phyloP scores from a whole-genome alignment of 2,113 vertebrate species.

The Felis chaus region DNA sequence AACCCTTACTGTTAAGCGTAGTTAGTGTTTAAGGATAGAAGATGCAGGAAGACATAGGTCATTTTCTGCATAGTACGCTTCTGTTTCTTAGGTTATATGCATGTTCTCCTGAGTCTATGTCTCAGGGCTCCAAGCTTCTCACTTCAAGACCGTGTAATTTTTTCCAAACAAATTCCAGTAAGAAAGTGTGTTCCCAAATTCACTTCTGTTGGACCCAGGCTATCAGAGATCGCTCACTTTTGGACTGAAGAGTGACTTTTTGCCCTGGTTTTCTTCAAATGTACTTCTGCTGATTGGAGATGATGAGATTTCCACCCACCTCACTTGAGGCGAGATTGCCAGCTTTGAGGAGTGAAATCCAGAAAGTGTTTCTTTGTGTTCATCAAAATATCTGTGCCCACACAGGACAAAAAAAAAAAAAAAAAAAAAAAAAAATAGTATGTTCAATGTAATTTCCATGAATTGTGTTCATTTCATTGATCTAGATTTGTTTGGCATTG shows the following conservation, averaged over 20 bases:
- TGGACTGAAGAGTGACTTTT: neutral
- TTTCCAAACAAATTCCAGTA: neutral
- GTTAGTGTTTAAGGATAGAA: neutral
- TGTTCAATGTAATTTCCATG: slow-evolving; percentile 22
- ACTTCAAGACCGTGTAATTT: neutral
- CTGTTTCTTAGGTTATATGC: neutral
- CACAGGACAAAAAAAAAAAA: neutral
- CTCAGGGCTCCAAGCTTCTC: slow-evolving; percentile 13
- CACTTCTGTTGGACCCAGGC: neutral
- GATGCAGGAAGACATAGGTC: neutral
- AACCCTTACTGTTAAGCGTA: neutral
- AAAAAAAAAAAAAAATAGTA: neutral
- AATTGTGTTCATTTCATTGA: slow-evolving; percentile 67
- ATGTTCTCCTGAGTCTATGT: neutral
- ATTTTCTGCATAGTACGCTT: neutral
- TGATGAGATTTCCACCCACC: neutral
- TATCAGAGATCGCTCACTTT: slow-evolving; percentile 37
- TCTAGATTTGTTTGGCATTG: slow-evolving; percentile 69
- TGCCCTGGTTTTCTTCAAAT: slow-evolving; percentile 36
- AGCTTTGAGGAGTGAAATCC: slow-evolving; percentile 32
- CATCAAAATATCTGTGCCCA: slow-evolving; percentile 20
- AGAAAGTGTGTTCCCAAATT: neutral
- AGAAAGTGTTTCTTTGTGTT: slow-evolving; percentile 53
- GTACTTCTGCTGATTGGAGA: slow-evolving; percentile 35
- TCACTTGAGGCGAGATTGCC: slow-evolving; percentile 23